Base-by-base conservation (phyloP, 2,113 vertebrate species). In the Peucedramus taeniatus region DNA sequence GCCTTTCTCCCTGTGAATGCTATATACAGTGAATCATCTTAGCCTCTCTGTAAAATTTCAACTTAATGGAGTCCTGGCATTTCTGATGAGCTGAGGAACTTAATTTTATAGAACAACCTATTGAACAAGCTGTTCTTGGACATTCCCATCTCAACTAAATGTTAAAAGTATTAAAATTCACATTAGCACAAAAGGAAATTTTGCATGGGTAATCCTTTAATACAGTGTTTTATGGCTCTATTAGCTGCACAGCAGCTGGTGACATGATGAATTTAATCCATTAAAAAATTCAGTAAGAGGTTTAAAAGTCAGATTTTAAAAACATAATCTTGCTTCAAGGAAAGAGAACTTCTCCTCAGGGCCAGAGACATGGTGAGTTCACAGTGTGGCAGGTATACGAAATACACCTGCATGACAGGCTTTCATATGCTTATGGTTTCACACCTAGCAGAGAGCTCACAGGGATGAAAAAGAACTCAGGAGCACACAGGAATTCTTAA, bases 91-190 rank as follows among this genome's bases (percentile, higher is more conserved):
- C 98, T 24, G 95, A 97, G 97, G 96, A 98, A 98, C 98, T 98
- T 98, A 98, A 98, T 98, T 98, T 98, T 98, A 98, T 98, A 98
- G 98, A 98, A 98, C 98, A 98, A 98, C 98, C 98, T 98, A 98
- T 98, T 98, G 98, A 98, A 98, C 98, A 98, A 98, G 98, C 98
- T 98, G 98, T 98, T 98, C 98, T 98, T 98, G 98, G 98, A 98
- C 98, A 98, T 98, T 98, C 98, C 97, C 97, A 98, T 98, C 98
- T 98, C 98, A 97, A 98, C 98, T 98, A 98, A 98, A 98, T 98
- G 98, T 98, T 98, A 98, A 98, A 98, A 98, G 98, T 98, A 98
- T 98, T 98, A 98, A 98, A 98, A 98, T 98, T 98, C 98, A 98
- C 98, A 98, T 98, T 98, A 98, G 97, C 98, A 78, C 97, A 96